Percentiles rank a stretch among this genome's conserved stretches.
phyloP scores from a whole-genome alignment of 2,113 vertebrate species.

The Pelecanoides urinatrix region DNA sequence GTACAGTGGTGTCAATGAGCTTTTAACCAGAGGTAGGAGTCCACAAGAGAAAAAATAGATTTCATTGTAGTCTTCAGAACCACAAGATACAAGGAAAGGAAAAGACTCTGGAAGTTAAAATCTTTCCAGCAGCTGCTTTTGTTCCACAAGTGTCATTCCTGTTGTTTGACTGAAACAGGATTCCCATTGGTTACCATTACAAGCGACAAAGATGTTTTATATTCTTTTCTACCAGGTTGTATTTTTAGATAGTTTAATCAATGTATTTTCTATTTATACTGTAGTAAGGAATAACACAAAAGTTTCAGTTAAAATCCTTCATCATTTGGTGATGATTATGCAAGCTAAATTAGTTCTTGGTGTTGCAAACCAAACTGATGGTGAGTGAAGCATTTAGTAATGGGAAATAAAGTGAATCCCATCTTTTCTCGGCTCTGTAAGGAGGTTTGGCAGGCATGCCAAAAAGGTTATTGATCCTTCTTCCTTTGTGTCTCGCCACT shows the following conservation, averaged over 20 bases:
- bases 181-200: neutral
- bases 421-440: neutral
- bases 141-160: neutral
- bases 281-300: constrained; percentile 28
- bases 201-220: neutral
- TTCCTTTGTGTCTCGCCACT: constrained; percentile 1
- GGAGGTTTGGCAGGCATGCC: neutral
- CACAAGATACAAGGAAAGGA: neutral
- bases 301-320: constrained; percentile 47
- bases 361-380: neutral
- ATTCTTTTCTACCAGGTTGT: neutral
- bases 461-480: constrained; percentile 10
- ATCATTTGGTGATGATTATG: constrained; percentile 21
- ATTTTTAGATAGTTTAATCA: constrained; percentile 41
- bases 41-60: neutral
- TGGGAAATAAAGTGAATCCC: neutral
- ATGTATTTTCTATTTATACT: constrained; percentile 24
- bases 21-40: neutral
- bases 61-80: neutral
- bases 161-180: neutral
- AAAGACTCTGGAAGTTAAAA: neutral
- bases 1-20: neutral
- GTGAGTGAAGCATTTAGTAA: neutral
- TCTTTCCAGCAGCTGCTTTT: neutral
- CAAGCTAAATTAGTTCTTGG: constrained; percentile 8